Evolutionary conservation across 2,797 vertebrate species (phyloP), one percentile per base, ranked within the genome.

Genomic region (Rhabdomys pumilio): DNA sequence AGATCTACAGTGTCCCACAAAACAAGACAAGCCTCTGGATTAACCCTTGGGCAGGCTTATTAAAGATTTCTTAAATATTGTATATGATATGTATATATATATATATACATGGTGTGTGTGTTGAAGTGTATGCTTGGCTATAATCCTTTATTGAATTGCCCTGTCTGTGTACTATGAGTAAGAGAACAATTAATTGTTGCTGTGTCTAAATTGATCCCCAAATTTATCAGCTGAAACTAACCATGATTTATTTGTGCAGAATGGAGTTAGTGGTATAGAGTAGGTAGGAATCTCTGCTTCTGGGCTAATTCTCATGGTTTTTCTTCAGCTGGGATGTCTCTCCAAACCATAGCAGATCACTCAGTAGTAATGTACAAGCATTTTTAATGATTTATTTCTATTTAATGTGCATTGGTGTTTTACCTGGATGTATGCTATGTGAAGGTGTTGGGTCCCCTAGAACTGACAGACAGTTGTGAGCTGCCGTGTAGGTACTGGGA

Each of bases 201-300:
- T 89, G 2, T 44, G 38, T 85, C 50, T 93, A 73, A 80, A 90
- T 89, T 67, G 41, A 44, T 73, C 8, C 55, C 57, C 29, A 93
- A 86, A 86, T 34, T 90, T 85, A 90, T 65, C n/a, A 93, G 31
- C 44, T 73, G 15, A 80, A 95, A 84, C 59, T 14, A 79, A 57
- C 76, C 29, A 65, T 59, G 8, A 59, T 24, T 79, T 79, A 72
- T 85, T 53, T 85, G 26, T 79, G 79, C 44, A 31, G 8, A 63
- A 41, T 83, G 41, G 24, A 38, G 9, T 77, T 76, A n/a, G 50
- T 85, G 34, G 26, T 55, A 44, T 77, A 63, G 17, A 61, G 17
- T 38, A 76, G 75, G 26, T 76, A 76, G 57, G 53, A 61, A 79
- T 47, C 19, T 89, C 38, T 91, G 76, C 38, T 76, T 79, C n/a